Conservation (phyloP, 2,113 vertebrate species). For the Murina feae region DNA sequence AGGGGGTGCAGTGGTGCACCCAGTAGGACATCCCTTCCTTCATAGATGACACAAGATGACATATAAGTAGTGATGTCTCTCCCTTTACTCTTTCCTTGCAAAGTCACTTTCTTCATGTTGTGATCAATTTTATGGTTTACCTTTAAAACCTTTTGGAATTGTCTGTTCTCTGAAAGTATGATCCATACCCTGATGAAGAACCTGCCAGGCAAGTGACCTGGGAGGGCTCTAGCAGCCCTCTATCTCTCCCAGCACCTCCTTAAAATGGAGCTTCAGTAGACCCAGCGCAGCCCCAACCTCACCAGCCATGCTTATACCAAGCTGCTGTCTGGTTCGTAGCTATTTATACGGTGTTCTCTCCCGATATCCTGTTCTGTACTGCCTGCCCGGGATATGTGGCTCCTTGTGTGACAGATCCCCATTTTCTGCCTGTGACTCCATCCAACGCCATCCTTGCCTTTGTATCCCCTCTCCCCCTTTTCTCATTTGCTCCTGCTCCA, state of each 20-base stretch:
- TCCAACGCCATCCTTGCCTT: not conserved
- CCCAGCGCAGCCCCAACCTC: not conserved
- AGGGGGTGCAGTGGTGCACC: not conserved
- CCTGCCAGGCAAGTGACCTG: not conserved
- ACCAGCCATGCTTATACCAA: not conserved
- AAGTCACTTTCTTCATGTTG: not conserved
- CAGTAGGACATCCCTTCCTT: not conserved
- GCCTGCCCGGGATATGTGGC: not conserved
- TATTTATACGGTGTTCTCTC: not conserved
- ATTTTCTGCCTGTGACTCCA: not conserved
- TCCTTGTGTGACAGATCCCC: not conserved
- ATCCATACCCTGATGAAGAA: not conserved
- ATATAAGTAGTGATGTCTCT: not conserved
- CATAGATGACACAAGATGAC: not conserved
- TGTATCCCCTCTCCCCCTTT: not conserved
- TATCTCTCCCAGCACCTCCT: not conserved
- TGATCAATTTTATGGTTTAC: not conserved
- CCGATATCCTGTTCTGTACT: not conserved
- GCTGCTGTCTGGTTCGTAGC: not conserved
- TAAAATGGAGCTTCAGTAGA: not conserved
- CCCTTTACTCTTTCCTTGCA: not conserved
- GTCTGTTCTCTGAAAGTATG: not conserved
- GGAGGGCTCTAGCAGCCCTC: not conserved
- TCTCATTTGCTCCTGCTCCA: not conserved
- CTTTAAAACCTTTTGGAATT: slow-evolving; percentile 8